Conservation (phyloP, 2,888 invertebrate genomes). For the Iphiclides podalirius region DNA sequence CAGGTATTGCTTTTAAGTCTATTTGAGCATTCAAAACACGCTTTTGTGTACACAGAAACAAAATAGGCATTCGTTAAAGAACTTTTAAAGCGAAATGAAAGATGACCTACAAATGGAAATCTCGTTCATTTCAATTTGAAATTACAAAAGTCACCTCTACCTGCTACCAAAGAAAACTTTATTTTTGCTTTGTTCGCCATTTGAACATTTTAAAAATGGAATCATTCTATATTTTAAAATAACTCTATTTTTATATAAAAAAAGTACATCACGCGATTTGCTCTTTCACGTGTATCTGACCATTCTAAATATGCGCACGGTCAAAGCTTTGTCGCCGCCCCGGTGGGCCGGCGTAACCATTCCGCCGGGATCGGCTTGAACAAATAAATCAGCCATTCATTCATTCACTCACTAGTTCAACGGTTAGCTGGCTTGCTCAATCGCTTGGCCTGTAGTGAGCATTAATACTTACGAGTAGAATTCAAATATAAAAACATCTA, state of each 20-base stretch:
- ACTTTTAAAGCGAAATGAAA: neutral
- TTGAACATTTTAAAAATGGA: too few species aligned
- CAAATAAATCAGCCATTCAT: conserved; percentile 61
- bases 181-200: too few species aligned
- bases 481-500: neutral
- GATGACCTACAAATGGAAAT: neutral
- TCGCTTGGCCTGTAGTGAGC: neutral
- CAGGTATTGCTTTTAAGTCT: neutral
- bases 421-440: conserved; percentile 19
- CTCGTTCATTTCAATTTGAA: neutral
- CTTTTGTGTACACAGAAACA: neutral
- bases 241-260: too few species aligned
- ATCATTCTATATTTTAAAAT: too few species aligned
- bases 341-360: conserved; percentile 52
- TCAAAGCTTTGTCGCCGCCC: conserved; percentile 58
- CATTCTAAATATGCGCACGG: conserved; percentile 58
- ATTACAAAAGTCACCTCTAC: neutral
- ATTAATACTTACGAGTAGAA: neutral
- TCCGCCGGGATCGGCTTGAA: conserved; percentile 44
- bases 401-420: conserved; percentile 40
- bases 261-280: too few species aligned
- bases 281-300: conserved; percentile 47
- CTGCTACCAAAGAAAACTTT: too few species aligned
- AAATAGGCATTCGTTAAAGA: neutral
- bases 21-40: neutral